Percentiles rank a stretch among this genome's conserved stretches.
Evolutionary conservation across 2,113 vertebrate genomes (phyloP).

Genomic region (Paradisaea rubra): DNA sequence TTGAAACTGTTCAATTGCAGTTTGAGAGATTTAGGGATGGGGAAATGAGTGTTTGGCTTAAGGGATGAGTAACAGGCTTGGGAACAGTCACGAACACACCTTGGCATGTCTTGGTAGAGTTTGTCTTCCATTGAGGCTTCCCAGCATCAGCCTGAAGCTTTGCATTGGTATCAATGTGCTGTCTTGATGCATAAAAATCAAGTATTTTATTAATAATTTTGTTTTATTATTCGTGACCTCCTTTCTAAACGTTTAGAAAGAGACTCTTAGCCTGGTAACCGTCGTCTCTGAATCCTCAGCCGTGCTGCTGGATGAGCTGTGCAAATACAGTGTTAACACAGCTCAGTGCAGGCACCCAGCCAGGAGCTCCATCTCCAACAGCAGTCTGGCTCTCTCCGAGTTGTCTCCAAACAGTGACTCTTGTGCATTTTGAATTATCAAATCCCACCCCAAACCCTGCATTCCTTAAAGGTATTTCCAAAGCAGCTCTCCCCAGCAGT

Average conservation of each 20-base stretch:
- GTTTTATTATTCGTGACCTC: not conserved
- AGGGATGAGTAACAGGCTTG: not conserved
- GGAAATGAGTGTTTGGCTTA: not conserved
- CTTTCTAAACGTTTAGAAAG: not conserved
- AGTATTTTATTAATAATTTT: not conserved
- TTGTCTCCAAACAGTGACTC: not conserved
- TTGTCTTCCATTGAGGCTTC: not conserved
- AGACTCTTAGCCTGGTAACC: not conserved
- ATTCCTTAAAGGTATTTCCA: not conserved
- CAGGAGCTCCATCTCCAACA: not conserved
- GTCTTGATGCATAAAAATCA: not conserved
- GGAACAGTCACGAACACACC: too few relatives aligned
- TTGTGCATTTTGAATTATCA: not conserved
- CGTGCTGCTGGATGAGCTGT: not conserved
- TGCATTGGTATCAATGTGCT: not conserved
- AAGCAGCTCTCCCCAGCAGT: not conserved
- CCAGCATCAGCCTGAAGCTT: not conserved
- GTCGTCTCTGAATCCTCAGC: not conserved
- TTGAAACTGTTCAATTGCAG: not conserved
- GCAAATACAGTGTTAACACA: fast-evolving
- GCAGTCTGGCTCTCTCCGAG: not conserved
- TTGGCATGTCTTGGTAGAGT: not conserved
- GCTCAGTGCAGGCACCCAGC: not conserved
- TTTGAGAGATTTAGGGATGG: not conserved
- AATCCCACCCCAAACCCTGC: not conserved